phyloP scores from a whole-genome alignment of 2,113 vertebrate species.

The Atrichornis clamosus region DNA sequence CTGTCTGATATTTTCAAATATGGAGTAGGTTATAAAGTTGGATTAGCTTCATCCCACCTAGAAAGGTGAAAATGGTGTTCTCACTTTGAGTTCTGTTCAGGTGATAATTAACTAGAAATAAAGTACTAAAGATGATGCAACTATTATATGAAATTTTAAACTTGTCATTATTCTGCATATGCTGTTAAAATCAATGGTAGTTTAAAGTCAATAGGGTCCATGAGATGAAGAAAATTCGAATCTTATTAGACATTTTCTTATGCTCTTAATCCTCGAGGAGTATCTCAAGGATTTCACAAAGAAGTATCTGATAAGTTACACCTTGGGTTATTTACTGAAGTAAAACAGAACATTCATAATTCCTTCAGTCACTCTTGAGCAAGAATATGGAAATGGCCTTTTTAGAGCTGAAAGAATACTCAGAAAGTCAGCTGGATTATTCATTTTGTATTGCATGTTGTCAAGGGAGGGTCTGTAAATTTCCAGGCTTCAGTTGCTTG shows the following conservation, averaged over 20 bases:
- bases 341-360: not conserved
- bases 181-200: not conserved
- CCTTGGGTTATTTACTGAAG: not conserved
- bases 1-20: slow-evolving; percentile 57
- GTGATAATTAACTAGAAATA: slow-evolving; percentile 70
- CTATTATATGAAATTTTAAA: slow-evolving; percentile 18
- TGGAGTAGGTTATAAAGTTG: slow-evolving; percentile 19
- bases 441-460: not conserved
- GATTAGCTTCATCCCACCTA: slow-evolving; percentile 66
- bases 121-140: slow-evolving; percentile 23
- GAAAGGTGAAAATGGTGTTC: slow-evolving; percentile 69
- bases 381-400: not conserved
- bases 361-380: not conserved
- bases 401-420: not conserved
- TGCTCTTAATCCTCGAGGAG: not conserved
- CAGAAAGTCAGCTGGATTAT: not conserved
- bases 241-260: not conserved
- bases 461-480: not conserved
- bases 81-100: slow-evolving; percentile 47
- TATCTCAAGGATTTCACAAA: not conserved
- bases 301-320: not conserved
- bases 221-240: not conserved
- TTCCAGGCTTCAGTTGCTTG: not conserved
- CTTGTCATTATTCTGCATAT: not conserved
- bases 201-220: not conserved